Evolutionary conservation across 2,113 vertebrate genomes (phyloP).

Genomic region (Leptobrachium leishanense): DNA sequence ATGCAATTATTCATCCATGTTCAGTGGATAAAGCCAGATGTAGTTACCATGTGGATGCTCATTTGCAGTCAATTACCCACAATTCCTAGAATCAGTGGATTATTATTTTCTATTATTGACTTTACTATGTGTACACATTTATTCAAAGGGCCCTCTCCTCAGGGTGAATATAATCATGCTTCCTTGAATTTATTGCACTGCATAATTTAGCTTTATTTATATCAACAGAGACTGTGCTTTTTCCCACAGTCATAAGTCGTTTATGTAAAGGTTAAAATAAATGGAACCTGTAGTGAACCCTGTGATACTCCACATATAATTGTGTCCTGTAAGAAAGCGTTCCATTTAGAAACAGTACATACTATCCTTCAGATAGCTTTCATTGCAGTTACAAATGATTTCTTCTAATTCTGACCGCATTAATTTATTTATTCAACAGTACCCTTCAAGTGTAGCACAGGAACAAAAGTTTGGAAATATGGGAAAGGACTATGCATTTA

Average conservation of each 20-base stretch:
- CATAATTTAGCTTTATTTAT: no score
- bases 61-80: conserved; percentile 1
- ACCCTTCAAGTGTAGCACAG: not conserved
- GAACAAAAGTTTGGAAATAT: not conserved
- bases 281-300: not conserved
- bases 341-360: not conserved
- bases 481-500: not conserved
- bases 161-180: not conserved
- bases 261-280: not conserved
- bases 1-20: not conserved
- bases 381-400: not conserved
- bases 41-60: not conserved
- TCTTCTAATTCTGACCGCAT: not conserved
- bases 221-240: not conserved
- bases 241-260: not conserved
- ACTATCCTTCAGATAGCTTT: not conserved
- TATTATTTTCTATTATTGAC: no score
- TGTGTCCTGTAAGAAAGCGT: not conserved
- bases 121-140: no score
- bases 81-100: not conserved
- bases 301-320: not conserved
- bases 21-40: no score
- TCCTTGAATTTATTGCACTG: no score
- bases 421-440: not conserved
- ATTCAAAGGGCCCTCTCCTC: not conserved